These are phyloP conservation scores for Hirudinaria manillensis DNA, from an alignment of 2,888 invertebrate species.

Conservation along the genomic window DNA sequence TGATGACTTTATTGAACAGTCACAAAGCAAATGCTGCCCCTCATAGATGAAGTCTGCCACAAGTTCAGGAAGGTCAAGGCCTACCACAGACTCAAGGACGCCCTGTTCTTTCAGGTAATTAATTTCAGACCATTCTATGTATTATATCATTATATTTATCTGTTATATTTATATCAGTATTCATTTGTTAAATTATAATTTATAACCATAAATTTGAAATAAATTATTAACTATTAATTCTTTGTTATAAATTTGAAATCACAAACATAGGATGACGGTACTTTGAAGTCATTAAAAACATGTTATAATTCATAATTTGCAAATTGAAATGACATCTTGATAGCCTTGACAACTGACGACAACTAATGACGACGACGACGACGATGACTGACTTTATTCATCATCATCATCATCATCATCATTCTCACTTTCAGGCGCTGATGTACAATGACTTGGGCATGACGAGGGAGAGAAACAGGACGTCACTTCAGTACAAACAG, in stretches of 20 bases:
- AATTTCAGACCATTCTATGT: neutral
- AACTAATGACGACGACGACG: neutral
- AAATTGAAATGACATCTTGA: too few relatives aligned
- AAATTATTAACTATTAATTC: too few relatives aligned
- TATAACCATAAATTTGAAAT: too few relatives aligned
- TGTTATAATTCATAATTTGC: too few relatives aligned
- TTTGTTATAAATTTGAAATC: too few relatives aligned
- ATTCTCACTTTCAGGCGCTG: neutral
- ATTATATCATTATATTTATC: neutral
- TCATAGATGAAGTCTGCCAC: constrained; percentile 18
- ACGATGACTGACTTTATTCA: neutral
- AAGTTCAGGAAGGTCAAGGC: constrained; percentile 19
- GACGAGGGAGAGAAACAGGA: constrained; percentile 4
- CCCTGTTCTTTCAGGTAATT: constrained; percentile 19
- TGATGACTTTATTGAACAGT: too few relatives aligned
- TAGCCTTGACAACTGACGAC: too few relatives aligned
- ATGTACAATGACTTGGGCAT: constrained; percentile 21
- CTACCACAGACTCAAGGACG: constrained; percentile 9
- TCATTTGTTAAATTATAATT: too few relatives aligned
- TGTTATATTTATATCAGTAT: neutral
- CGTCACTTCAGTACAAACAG: neutral
- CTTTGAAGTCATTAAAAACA: too few relatives aligned
- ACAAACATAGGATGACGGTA: too few relatives aligned
- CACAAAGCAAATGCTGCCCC: neutral
- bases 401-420: neutral